phyloP scores from a whole-genome alignment of 1,140 invertebrate species.

The Papilio xuthus region DNA sequence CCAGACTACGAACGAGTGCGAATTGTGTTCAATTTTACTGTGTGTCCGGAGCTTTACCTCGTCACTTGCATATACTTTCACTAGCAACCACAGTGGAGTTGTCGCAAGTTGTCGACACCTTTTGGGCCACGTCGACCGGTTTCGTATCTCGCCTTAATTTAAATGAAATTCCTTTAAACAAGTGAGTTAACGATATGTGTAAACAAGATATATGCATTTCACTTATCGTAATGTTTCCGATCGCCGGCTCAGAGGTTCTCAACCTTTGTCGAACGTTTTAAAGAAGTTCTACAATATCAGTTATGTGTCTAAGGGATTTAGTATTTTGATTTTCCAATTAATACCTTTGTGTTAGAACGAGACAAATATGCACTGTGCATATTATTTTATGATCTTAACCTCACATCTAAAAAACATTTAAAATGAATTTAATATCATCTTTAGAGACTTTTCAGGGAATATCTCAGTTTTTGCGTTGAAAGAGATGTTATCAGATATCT shows the following conservation, averaged over 20 bases:
- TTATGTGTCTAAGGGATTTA: no score
- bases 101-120: constrained; percentile 9
- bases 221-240: constrained; percentile 27
- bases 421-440: no score
- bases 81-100: not conserved
- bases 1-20: not conserved
- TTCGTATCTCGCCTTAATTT: constrained; percentile 19
- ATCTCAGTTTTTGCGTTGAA: not conserved
- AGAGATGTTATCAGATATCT: constrained; percentile 1
- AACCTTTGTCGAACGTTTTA: not conserved
- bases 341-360: no score
- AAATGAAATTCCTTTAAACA: constrained; percentile 20
- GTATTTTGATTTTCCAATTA: no score
- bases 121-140: constrained; percentile 20
- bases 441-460: not conserved
- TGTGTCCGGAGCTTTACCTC: not conserved
- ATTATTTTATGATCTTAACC: not conserved
- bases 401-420: no score
- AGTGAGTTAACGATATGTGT: constrained; percentile 4
- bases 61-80: constrained; percentile 32
- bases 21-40: not conserved
- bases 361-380: not conserved
- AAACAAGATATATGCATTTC: constrained; percentile 21
- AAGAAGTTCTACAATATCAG: not conserved
- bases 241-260: constrained; percentile 1